Percentiles rank a stretch among this genome's conserved stretches.
These are phyloP conservation scores for Rhynchopsitta pachyrhyncha DNA, from an alignment of 2,113 vertebrate genomes.

Conservation along the genomic window DNA sequence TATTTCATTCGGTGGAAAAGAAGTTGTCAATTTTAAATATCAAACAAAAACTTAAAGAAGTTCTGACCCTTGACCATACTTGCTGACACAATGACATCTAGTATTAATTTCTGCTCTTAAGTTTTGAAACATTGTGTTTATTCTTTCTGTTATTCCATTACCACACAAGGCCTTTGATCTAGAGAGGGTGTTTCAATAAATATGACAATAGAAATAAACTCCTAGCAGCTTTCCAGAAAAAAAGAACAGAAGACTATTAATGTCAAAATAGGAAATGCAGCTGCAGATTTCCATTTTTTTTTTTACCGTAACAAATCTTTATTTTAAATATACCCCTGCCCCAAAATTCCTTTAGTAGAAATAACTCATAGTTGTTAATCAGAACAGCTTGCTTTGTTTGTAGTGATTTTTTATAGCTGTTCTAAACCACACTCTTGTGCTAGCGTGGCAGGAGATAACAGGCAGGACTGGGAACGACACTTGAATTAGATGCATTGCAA, in stretches of 20 bases:
- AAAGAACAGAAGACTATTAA: background rate
- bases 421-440: background rate
- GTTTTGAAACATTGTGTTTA: background rate
- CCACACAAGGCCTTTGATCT: background rate
- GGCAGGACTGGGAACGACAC: background rate
- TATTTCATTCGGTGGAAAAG: background rate
- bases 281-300: background rate
- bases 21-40: background rate
- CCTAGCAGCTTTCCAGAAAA: background rate
- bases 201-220: background rate
- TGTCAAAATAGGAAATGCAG: background rate
- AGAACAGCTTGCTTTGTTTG: background rate
- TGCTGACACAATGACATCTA: background rate
- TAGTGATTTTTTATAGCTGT: background rate
- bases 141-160: background rate
- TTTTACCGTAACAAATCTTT: background rate
- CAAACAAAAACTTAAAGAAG: background rate
- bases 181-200: background rate
- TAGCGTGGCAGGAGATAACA: background rate
- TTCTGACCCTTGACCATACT: background rate
- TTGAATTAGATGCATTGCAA: background rate
- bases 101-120: background rate
- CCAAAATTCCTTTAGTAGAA: background rate
- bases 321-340: background rate
- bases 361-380: background rate